Percentiles rank a stretch among this genome's conserved stretches.
These are phyloP conservation scores for Myotis davidii DNA, from an alignment of 2,113 vertebrate genomes.

Conservation along the genomic window DNA sequence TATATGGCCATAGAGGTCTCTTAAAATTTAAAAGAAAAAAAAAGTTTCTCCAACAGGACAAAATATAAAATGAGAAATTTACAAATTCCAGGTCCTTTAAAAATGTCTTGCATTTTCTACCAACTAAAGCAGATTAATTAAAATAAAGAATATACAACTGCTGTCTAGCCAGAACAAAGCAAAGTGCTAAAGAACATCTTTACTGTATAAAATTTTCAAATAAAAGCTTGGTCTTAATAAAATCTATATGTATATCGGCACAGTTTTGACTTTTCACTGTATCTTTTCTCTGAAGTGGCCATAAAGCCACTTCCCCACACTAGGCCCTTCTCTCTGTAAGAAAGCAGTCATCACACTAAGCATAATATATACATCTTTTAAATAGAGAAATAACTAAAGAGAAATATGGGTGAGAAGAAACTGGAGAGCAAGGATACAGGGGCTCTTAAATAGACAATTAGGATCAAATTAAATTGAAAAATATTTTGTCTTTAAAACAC, in stretches of 20 bases:
- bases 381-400: neutral
- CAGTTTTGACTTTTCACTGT: neutral
- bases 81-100: neutral
- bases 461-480: constrained; percentile 35
- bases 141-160: neutral
- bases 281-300: neutral
- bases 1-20: neutral
- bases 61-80: constrained; percentile 22
- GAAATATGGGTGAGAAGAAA: neutral
- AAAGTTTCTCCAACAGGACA: neutral
- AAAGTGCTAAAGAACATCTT: neutral
- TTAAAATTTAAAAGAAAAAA: neutral
- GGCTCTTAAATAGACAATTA: constrained; percentile 18
- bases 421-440: neutral
- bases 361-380: neutral
- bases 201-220: neutral
- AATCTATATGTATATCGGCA: neutral
- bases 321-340: neutral
- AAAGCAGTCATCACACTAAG: neutral
- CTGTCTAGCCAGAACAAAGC: neutral
- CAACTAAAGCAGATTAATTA: constrained; percentile 26
- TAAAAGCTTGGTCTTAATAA: neutral
- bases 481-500: constrained; percentile 45
- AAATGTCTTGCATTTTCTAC: neutral
- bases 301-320: neutral